phyloP scores from a whole-genome alignment of 2,797 vertebrate genomes.

The Anabas testudineus region DNA sequence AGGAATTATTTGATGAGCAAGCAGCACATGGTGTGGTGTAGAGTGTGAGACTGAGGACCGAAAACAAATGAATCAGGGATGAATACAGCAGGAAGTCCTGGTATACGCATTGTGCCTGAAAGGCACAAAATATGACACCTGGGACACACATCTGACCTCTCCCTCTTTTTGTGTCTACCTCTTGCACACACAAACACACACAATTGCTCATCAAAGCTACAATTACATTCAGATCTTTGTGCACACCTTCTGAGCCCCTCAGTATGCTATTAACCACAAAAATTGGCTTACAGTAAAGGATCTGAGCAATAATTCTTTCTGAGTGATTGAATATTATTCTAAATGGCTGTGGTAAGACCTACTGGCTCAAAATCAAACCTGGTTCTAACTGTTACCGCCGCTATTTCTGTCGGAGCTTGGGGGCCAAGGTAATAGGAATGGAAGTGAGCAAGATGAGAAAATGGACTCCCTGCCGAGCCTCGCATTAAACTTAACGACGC shows the following conservation, averaged over 20 bases:
- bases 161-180: conserved; percentile 57
- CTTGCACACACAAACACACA: conserved; percentile 26
- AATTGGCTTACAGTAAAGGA: conserved; percentile 22
- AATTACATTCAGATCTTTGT: conserved; percentile 52
- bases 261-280: conserved; percentile 38
- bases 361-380: conserved; percentile 44
- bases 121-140: conserved; percentile 69
- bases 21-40: conserved; percentile 24
- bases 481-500: conserved; percentile 73
- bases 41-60: conserved; percentile 33
- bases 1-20: conserved; percentile 49
- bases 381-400: conserved; percentile 42
- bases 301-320: conserved; percentile 46
- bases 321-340: conserved; percentile 56
- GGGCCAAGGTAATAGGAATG: conserved; percentile 61
- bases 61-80: conserved; percentile 70
- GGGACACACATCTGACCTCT: conserved; percentile 61
- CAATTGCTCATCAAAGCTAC: conserved; percentile 50
- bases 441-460: conserved; percentile 64
- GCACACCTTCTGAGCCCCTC: conserved; percentile 27
- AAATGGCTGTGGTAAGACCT: conserved; percentile 46
- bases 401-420: conserved; percentile 54
- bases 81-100: conserved; percentile 61
- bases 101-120: conserved; percentile 29
- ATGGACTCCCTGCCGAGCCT: conserved; percentile 57